Evolutionary conservation across 2,797 vertebrate genomes (phyloP).

Genomic region (Squalus acanthias): DNA sequence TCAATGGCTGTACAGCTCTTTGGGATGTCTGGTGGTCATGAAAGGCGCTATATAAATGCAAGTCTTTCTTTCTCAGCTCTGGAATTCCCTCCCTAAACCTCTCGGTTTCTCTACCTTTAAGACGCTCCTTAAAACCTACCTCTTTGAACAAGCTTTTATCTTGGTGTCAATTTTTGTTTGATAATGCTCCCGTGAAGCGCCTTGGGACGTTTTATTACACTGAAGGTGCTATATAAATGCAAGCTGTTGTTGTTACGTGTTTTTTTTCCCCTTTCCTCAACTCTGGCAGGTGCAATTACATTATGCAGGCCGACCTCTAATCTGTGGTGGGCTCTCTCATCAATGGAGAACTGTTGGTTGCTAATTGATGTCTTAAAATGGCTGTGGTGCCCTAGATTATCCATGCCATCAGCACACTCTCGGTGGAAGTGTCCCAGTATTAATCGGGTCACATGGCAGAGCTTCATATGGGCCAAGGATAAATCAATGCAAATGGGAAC

Average conservation of each 20-base stretch:
- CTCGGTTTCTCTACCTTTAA: not conserved
- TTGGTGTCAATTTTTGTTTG: not conserved
- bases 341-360: not conserved
- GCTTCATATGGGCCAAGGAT: not conserved
- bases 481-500: not conserved
- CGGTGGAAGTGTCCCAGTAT: conserved; percentile 3
- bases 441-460: not conserved
- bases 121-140: not conserved
- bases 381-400: not conserved
- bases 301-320: too few species aligned
- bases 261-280: not conserved
- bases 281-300: not conserved
- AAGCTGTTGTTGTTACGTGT: not conserved
- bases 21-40: not conserved
- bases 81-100: not conserved
- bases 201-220: not conserved
- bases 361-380: not conserved
- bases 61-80: not conserved
- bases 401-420: not conserved
- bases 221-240: not conserved
- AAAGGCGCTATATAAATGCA: too few species aligned
- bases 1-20: too few species aligned
- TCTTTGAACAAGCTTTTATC: not conserved
- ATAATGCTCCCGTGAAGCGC: too few species aligned
- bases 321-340: not conserved